Evolutionary conservation across 2,797 vertebrate species (phyloP).

Genomic region (Scleropages formosus): DNA sequence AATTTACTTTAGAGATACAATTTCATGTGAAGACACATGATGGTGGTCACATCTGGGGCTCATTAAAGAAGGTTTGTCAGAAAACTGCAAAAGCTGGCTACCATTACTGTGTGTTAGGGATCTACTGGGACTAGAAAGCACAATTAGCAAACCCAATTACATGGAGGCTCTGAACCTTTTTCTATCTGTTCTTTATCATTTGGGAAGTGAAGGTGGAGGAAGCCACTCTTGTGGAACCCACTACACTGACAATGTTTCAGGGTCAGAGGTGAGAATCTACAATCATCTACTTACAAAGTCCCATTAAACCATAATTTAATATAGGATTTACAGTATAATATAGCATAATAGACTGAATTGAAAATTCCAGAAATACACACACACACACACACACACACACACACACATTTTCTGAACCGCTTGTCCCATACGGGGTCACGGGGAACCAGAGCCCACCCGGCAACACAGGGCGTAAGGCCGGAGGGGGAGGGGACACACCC

Average conservation of each 20-base stretch:
- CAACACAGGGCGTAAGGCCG: no score
- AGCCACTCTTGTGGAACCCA: background rate
- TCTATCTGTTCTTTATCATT: constrained; percentile 16
- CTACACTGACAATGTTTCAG: background rate
- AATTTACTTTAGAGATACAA: background rate
- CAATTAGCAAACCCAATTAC: constrained; percentile 26
- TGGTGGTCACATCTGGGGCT: background rate
- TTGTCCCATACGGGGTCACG: no score
- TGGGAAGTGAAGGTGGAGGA: background rate
- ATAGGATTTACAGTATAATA: no score
- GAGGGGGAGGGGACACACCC: no score
- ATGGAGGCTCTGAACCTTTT: background rate
- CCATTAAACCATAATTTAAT: no score
- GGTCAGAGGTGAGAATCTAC: background rate
- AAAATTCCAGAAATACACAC: no score
- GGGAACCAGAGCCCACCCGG: no score
- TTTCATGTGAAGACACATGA: background rate
- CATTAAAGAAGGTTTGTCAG: background rate
- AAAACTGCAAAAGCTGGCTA: constrained; percentile 5
- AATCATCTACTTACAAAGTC: no score
- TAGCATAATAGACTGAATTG: no score
- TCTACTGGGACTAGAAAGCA: constrained; percentile 19
- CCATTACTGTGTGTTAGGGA: constrained; percentile 25
- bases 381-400: no score
- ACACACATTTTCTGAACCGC: no score